Evolutionary conservation across 2,113 vertebrate genomes (phyloP).

Genomic region (Bostrychus sinensis): DNA sequence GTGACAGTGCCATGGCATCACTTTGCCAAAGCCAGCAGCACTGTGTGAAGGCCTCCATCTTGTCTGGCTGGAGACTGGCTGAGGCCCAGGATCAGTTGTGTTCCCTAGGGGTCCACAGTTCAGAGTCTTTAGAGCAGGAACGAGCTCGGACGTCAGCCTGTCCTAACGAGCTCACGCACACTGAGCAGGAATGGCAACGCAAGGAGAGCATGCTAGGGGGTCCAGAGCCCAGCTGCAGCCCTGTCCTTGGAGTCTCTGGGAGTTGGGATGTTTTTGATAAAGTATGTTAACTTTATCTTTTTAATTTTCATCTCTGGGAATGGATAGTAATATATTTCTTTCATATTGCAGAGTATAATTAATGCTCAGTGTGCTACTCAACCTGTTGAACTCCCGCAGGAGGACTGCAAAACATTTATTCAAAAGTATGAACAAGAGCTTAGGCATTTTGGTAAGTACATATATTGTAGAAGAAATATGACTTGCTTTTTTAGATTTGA

Average conservation of each 20-base stretch:
- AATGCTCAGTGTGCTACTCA: conserved; percentile 79
- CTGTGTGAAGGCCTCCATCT: conserved; percentile 89
- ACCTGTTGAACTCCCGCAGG: conserved; percentile 83
- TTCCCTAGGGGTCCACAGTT: conserved; percentile 91
- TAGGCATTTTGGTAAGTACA: conserved; percentile 90
- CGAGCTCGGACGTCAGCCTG: conserved; percentile 84
- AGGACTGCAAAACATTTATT: conserved; percentile 85
- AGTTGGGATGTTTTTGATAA: conserved; percentile 96
- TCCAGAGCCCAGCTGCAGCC: conserved; percentile 80
- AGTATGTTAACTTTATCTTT: conserved; percentile 54
- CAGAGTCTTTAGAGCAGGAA: conserved; percentile 92
- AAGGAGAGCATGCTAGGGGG: conserved; percentile 91
- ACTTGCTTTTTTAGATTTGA: too few species aligned
- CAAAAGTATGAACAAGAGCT: conserved; percentile 92
- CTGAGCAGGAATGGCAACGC: conserved; percentile 92
- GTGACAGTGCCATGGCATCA: conserved; percentile 83
- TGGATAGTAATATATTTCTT: background rate
- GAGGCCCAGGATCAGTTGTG: conserved; percentile 95
- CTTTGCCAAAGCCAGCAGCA: conserved; percentile 90
- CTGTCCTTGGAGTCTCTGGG: conserved; percentile 80
- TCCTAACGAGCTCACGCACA: conserved; percentile 84
- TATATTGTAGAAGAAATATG: background rate
- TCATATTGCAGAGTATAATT: conserved; percentile 89
- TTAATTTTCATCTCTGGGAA: background rate
- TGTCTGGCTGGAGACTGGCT: conserved; percentile 91